phyloP scores from a whole-genome alignment of 2,888 invertebrate species.

The Drosophila parthenogenetica region DNA sequence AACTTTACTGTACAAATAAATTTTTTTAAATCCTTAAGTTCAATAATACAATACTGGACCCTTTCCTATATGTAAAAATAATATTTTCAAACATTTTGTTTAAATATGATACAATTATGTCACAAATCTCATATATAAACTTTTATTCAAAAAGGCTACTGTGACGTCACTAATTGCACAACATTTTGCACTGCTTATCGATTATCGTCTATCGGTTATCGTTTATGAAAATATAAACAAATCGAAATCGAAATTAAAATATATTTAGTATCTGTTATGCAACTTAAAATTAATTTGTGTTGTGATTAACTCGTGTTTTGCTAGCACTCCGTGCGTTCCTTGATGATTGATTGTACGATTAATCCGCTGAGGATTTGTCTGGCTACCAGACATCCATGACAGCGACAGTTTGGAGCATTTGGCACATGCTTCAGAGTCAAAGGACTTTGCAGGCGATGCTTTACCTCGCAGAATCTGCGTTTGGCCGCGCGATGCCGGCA shows the following conservation, averaged over 20 bases:
- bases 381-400: conserved; percentile 51
- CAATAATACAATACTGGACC: no score
- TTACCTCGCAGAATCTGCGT: conserved; percentile 2
- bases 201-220: neutral
- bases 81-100: no score
- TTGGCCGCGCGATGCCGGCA: conserved; percentile 30
- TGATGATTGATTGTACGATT: conserved; percentile 41
- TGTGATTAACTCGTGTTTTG: neutral
- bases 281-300: neutral
- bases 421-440: conserved; percentile 44
- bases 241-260: neutral
- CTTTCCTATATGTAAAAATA: no score
- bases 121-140: no score
- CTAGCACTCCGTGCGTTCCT: conserved; percentile 12
- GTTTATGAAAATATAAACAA: no score
- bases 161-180: neutral
- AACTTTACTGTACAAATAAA: no score
- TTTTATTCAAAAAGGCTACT: no score
- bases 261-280: neutral
- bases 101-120: no score
- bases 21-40: no score
- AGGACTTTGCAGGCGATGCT: conserved; percentile 44
- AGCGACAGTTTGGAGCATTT: conserved; percentile 50
- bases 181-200: neutral
- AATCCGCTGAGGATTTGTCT: conserved; percentile 59